Evolutionary conservation across 2,113 vertebrate species (phyloP).

Genomic region (Rhinolophus sinicus): DNA sequence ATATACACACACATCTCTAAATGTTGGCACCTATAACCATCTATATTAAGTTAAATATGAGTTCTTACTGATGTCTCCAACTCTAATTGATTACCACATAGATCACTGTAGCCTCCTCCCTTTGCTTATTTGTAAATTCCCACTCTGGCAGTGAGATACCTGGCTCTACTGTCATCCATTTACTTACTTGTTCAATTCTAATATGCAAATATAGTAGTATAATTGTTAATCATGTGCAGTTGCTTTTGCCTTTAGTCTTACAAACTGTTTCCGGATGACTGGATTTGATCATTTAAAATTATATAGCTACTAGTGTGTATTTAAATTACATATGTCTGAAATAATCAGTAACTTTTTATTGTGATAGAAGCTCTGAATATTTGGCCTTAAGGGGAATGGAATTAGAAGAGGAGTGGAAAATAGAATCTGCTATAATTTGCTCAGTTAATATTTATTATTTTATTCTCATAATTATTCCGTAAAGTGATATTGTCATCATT

Average conservation of each 20-base stretch:
- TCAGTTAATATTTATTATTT: constrained; percentile 15
- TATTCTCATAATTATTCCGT: background rate
- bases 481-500: constrained; percentile 1
- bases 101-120: background rate
- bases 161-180: background rate
- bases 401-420: background rate
- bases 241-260: constrained; percentile 25
- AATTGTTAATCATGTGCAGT: constrained; percentile 1
- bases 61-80: constrained; percentile 10
- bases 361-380: constrained; percentile 27
- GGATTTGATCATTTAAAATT: constrained; percentile 24
- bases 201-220: background rate
- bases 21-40: background rate
- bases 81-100: background rate
- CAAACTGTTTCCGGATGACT: constrained; percentile 5
- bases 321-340: background rate
- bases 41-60: background rate
- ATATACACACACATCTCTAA: background rate
- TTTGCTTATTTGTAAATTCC: constrained; percentile 25
- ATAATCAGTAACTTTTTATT: background rate
- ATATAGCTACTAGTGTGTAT: background rate
- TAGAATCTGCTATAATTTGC: background rate
- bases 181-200: background rate
- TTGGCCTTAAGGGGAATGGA: background rate
- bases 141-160: background rate